Percentiles rank a stretch among this genome's conserved stretches.
phyloP scores from a whole-genome alignment of 2,797 vertebrate species.

The Eurystomus glaucurus region DNA sequence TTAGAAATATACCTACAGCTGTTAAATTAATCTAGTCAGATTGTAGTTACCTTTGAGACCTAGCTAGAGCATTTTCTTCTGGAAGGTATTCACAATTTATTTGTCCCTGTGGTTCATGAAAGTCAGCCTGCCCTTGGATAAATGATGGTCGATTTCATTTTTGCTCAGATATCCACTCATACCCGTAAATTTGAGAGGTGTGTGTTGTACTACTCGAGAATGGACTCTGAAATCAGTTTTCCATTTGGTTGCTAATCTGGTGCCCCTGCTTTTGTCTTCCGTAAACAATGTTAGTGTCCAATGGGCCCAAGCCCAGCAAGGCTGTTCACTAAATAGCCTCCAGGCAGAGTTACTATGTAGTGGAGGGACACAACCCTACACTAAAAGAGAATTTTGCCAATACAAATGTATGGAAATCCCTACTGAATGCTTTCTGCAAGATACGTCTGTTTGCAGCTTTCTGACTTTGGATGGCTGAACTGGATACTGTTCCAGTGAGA shows the following conservation, averaged over 20 bases:
- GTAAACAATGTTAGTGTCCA: not conserved
- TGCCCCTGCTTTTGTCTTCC: not conserved
- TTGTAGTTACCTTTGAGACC: constrained; percentile 1
- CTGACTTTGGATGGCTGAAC: not conserved
- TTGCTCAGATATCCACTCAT: not conserved
- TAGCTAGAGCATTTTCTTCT: not conserved
- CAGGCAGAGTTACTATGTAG: not conserved
- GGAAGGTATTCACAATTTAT: not conserved
- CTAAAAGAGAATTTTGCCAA: not conserved
- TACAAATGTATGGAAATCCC: not conserved
- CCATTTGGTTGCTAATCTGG: not conserved
- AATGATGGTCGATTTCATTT: not conserved
- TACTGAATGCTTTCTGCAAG: not conserved
- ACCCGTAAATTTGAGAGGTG: not conserved
- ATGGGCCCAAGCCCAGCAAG: not conserved
- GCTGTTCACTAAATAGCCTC: not conserved
- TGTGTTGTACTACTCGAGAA: accelerated
- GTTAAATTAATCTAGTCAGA: constrained; percentile 19
- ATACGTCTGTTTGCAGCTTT: not conserved
- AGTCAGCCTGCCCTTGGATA: constrained; percentile 6
- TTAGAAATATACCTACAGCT: constrained; percentile 26
- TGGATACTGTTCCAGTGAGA: not conserved
- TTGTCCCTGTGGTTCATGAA: not conserved
- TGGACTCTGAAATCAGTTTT: constrained; percentile 16
- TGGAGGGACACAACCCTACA: not conserved